These are phyloP conservation scores for Malurus melanocephalus DNA, from an alignment of 2,113 vertebrate genomes.

Conservation along the genomic window DNA sequence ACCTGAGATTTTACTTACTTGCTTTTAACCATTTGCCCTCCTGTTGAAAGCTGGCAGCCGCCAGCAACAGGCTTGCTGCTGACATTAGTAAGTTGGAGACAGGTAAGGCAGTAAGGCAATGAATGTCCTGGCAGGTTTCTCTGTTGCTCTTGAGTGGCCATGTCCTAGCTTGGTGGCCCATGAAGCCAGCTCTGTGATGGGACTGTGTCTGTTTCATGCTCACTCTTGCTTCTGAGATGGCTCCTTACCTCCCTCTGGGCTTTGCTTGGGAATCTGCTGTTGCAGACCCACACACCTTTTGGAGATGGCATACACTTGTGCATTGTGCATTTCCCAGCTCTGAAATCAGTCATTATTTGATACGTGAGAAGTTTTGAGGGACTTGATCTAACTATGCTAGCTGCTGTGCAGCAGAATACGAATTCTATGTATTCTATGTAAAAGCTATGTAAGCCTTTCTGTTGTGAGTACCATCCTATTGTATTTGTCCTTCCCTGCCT, in stretches of 20 bases:
- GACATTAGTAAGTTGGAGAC: not conserved
- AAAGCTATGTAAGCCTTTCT: not conserved
- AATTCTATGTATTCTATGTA: not conserved
- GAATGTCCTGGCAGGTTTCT: not conserved
- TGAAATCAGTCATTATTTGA: not conserved
- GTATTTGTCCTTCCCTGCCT: not conserved
- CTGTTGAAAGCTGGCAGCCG: not conserved
- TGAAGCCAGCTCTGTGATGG: not conserved
- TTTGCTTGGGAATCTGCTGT: not conserved
- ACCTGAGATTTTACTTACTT: not conserved
- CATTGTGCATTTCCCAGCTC: not conserved
- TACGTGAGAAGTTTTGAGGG: not conserved
- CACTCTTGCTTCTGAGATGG: not conserved
- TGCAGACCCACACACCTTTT: not conserved
- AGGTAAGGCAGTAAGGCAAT: not conserved
- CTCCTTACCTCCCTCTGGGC: not conserved
- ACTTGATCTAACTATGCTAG: not conserved
- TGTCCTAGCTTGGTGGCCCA: accelerated
- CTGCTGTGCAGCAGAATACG: not conserved
- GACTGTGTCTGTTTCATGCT: not conserved
- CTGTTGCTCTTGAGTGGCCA: accelerated
- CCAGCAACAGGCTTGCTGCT: not conserved
- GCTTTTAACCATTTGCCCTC: not conserved
- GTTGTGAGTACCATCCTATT: not conserved
- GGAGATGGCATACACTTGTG: not conserved